A percentile compares a stretch with the other conserved stretches of the same genome.
Evolutionary conservation across 2,797 vertebrate species (phyloP).

Genomic region (Mallotus villosus): DNA sequence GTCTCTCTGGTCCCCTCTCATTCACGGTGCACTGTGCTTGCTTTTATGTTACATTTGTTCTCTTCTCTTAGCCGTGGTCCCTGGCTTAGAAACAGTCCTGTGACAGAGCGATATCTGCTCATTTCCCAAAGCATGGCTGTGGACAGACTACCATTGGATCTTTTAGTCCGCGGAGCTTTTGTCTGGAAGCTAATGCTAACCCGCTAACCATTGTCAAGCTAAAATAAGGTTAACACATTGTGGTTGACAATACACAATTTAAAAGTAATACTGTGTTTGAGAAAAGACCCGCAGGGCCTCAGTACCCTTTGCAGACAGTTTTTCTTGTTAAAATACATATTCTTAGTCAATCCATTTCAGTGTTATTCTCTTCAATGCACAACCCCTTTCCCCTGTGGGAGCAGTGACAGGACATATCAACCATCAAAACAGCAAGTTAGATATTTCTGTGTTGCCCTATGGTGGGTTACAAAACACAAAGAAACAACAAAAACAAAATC

Average conservation of each 20-base stretch:
- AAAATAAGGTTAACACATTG: background rate
- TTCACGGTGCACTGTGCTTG: background rate
- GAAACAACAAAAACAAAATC: background rate
- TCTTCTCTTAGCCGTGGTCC: background rate
- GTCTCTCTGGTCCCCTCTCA: background rate
- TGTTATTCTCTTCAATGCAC: constrained; percentile 23
- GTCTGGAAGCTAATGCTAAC: background rate
- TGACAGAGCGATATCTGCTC: background rate
- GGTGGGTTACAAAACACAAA: constrained; percentile 30
- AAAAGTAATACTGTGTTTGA: background rate
- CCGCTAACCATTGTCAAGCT: background rate
- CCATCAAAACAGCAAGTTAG: constrained; percentile 54
- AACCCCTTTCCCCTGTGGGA: constrained; percentile 40
- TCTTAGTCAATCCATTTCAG: constrained; percentile 53
- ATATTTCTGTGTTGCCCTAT: constrained; percentile 47
- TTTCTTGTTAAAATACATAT: constrained; percentile 29
- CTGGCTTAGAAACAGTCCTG: background rate
- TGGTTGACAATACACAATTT: background rate
- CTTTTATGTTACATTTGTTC: background rate
- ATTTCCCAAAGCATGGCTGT: background rate
- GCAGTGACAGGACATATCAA: constrained; percentile 53
- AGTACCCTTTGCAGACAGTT: constrained; percentile 36
- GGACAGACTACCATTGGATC: background rate
- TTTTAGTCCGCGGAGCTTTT: background rate
- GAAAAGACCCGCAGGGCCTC: constrained; percentile 5